Evolutionary conservation across 2,797 vertebrate species (phyloP).

Genomic region (Poecilia picta): DNA sequence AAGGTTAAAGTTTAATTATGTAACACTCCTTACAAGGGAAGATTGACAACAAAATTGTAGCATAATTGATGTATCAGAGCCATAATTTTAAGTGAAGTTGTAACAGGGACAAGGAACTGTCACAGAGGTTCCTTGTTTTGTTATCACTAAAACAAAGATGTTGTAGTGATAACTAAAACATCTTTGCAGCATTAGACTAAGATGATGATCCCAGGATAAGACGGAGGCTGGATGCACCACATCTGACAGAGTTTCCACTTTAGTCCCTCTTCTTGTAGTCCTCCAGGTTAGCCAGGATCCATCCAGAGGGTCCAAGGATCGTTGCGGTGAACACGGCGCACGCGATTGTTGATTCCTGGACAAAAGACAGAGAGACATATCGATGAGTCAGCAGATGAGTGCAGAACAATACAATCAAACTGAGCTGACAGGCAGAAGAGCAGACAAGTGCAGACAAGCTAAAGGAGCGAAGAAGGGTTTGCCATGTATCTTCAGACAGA

Average conservation of each 20-base stretch:
- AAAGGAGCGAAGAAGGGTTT: background rate
- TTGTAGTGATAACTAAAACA: constrained; percentile 18
- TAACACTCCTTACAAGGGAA: constrained; percentile 21
- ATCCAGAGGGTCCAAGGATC: constrained; percentile 82
- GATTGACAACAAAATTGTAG: constrained; percentile 6
- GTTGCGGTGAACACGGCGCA: constrained; percentile 60
- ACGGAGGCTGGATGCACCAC: background rate
- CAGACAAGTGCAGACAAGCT: background rate
- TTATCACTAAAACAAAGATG: too few species aligned
- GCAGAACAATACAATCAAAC: background rate
- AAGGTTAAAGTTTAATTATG: constrained; percentile 24
- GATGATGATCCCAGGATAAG: constrained; percentile 33
- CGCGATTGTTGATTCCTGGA: constrained; percentile 57
- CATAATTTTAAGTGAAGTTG: constrained; percentile 4
- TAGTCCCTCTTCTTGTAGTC: constrained; percentile 82
- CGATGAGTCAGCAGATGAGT: background rate
- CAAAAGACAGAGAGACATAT: background rate
- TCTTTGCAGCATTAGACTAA: background rate
- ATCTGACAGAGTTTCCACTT: constrained; percentile 24
- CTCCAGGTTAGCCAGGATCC: constrained; percentile 84
- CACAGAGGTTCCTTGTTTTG: constrained; percentile 19
- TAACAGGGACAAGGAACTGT: constrained; percentile 8
- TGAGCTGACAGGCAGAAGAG: background rate
- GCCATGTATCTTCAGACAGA: background rate
- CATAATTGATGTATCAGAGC: background rate